Evolutionary conservation across 2,113 vertebrate species (phyloP).

Genomic region (Chamaea fasciata): DNA sequence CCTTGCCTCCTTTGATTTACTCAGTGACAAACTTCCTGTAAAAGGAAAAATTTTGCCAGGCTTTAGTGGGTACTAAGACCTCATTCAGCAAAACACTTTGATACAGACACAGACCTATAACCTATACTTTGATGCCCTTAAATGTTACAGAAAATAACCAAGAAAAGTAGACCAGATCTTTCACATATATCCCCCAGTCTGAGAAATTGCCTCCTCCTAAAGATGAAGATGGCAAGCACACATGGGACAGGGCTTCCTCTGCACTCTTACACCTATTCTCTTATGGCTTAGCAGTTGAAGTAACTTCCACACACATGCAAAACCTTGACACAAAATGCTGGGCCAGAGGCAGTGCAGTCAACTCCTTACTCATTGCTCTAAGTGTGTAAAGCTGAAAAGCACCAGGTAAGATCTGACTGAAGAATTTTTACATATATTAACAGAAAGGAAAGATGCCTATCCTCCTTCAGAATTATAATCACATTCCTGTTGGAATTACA

Average conservation of each 20-base stretch:
- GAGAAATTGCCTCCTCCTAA: background rate
- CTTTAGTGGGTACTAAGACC: background rate
- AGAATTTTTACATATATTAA: background rate
- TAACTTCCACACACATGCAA: background rate
- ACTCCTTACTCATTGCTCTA: background rate
- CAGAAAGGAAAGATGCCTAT: background rate
- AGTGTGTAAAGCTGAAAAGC: accelerated
- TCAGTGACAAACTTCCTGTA: background rate
- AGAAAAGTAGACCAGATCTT: background rate
- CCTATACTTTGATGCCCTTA: background rate
- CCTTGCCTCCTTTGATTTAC: background rate
- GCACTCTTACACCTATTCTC: background rate
- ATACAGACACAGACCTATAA: background rate
- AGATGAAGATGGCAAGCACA: background rate
- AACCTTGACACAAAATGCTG: accelerated
- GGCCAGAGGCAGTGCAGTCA: background rate
- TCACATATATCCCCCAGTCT: background rate
- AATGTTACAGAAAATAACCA: background rate
- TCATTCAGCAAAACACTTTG: background rate
- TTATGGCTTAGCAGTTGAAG: background rate
- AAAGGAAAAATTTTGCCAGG: background rate
- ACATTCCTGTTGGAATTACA: background rate
- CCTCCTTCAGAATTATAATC: background rate
- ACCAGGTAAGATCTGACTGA: background rate
- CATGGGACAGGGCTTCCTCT: background rate